Evolutionary conservation across 2,113 vertebrate genomes (phyloP).

Genomic region (Dasyornis broadbenti): DNA sequence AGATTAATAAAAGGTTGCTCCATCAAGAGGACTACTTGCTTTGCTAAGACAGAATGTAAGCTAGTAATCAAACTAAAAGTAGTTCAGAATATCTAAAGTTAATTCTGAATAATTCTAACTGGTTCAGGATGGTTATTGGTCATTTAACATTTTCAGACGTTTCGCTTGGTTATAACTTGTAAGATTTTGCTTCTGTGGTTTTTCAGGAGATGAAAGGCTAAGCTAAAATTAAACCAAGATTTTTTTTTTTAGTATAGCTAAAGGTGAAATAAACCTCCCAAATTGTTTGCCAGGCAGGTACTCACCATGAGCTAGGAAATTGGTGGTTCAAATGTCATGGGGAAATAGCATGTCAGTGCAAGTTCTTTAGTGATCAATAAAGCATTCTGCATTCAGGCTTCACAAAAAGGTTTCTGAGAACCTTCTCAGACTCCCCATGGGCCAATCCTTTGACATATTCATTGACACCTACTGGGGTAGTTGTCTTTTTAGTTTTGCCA

Average conservation of each 20-base stretch:
- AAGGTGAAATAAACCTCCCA: conserved; percentile 1
- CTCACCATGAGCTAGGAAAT: conserved; percentile 19
- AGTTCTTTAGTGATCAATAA: conserved; percentile 75
- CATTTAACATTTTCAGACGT: background rate
- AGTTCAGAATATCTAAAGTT: background rate
- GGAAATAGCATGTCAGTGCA: conserved; percentile 73
- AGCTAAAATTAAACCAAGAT: background rate
- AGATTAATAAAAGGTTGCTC: background rate
- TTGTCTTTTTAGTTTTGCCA: conserved; percentile 68
- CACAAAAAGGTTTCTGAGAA: conserved; percentile 59
- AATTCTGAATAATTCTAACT: background rate
- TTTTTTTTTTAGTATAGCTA: background rate
- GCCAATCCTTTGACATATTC: conserved; percentile 66
- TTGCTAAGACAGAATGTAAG: background rate
- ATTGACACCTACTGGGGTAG: conserved; percentile 62
- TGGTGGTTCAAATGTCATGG: conserved; percentile 56
- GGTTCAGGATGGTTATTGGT: background rate
- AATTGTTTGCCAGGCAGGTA: background rate
- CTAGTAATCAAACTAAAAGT: background rate
- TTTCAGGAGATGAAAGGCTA: background rate
- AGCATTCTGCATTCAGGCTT: conserved; percentile 66
- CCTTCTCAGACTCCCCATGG: conserved; percentile 42
- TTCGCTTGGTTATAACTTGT: background rate
- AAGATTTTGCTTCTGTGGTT: background rate
- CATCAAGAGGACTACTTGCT: background rate